Base-by-base conservation (phyloP, 2,888 invertebrate species). In the Monoplex corrugatus region DNA sequence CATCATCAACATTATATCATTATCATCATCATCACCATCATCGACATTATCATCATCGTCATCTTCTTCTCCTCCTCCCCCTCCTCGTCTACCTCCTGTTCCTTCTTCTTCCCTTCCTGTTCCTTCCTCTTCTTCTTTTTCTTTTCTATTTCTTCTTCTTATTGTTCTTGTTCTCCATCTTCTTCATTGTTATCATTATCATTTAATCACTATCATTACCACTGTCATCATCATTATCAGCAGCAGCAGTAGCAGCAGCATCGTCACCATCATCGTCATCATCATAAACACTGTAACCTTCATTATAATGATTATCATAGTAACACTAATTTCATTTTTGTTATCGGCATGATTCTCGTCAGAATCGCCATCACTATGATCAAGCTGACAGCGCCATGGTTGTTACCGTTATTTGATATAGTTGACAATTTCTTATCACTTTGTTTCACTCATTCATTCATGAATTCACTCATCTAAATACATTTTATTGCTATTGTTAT, bases 1-100 rank as follows among this genome's bases (percentile, higher is more conserved):
- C 28, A 68, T 13, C 68, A 68, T 68, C 68, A 68, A 28, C 68
- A 68, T n/a, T n/a, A 40, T 13, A 80, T 80, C 43, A 80, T 35
- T n/a, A 80, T 43, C 80, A 80, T 35, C 43, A 40, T 40, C 38
- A 40, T 38, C 80, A 80, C n/a, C 80, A 43, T 13, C 80, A 80
- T n/a, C 80, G n/a, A 5, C 80, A 80, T 32, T 35, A 80, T 32
- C 80, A 80, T 80, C 80, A 80, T 35, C 80, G 35, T 84, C 50
- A 28, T 35, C 84, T n/a, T 84, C 84, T 5, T 84, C 84, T 84
- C 45, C 6, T 45, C 84, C 2, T 32, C 35, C 10, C 23, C 80
- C 10, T 43, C 80, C 10, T 80, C 80, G 19, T 32, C n/a, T n/a
- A n/a, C n/a, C n/a, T n/a, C n/a, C n/a, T n/a, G n/a, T n/a, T n/a